phyloP scores from a whole-genome alignment of 2,888 invertebrate species.

The Isoperla grammatica region DNA sequence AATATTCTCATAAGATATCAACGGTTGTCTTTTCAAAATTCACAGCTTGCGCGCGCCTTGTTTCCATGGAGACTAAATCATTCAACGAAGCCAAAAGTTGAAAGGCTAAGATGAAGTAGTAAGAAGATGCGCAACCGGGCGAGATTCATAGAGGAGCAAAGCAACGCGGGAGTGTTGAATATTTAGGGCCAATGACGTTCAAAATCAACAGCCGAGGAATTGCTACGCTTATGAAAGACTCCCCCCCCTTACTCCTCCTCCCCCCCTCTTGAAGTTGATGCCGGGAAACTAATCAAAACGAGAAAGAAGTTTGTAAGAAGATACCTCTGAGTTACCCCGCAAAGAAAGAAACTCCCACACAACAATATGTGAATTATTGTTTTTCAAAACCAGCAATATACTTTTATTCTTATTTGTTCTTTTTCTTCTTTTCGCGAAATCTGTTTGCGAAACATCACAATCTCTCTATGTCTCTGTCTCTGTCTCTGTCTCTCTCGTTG shows the following conservation, averaged over 20 bases:
- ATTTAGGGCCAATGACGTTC: slow-evolving; percentile 19
- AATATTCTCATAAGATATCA: slow-evolving; percentile 21
- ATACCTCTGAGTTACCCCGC: background rate
- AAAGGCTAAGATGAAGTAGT: slow-evolving; percentile 13
- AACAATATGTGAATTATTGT: too few species aligned
- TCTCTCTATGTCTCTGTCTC: too few species aligned
- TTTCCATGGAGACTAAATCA: slow-evolving; percentile 30
- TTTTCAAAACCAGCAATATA: too few species aligned
- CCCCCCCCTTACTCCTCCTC: background rate
- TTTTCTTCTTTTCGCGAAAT: too few species aligned
- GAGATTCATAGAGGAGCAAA: slow-evolving; percentile 22
- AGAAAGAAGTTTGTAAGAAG: slow-evolving; percentile 24
- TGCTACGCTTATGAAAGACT: slow-evolving; percentile 20
- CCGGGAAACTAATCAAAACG: slow-evolving; percentile 28
- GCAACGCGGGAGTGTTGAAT: slow-evolving; percentile 15
- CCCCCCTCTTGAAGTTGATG: slow-evolving; percentile 20
- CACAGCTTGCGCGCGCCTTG: slow-evolving; percentile 28
- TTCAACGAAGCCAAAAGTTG: slow-evolving; percentile 21
- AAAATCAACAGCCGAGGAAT: slow-evolving; percentile 25
- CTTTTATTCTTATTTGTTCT: too few species aligned
- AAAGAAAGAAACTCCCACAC: too few species aligned
- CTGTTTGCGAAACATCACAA: too few species aligned
- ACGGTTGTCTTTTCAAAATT: slow-evolving; percentile 28
- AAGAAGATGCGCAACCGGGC: slow-evolving; percentile 12
- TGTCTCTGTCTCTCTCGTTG: too few species aligned